A percentile compares a stretch with the other conserved stretches of the same genome.
Evolutionary conservation across 1,140 invertebrate genomes (phyloP).

Genomic region (Brachionus rotundiformis): DNA sequence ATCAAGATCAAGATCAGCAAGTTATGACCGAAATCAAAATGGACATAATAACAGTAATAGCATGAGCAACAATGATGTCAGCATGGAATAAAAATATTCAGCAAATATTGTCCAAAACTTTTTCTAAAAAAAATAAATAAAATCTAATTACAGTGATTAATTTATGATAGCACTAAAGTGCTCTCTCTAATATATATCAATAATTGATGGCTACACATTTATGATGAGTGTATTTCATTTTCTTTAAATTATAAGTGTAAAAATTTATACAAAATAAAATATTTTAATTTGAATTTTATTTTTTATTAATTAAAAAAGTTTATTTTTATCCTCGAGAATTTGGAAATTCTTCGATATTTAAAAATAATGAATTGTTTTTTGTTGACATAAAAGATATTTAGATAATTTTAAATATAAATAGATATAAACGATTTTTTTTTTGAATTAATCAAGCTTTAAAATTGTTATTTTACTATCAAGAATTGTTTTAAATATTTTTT

Average conservation of each 20-base stretch:
- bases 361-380: too few relatives aligned
- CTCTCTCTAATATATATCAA: background rate
- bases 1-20: background rate
- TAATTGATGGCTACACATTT: background rate
- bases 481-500: too few relatives aligned
- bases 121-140: background rate
- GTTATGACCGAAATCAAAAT: background rate
- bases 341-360: too few relatives aligned
- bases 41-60: conserved; percentile 14
- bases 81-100: background rate
- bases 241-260: conserved; percentile 4
- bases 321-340: too few relatives aligned
- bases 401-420: too few relatives aligned
- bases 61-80: conserved; percentile 6
- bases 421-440: too few relatives aligned
- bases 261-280: conserved; percentile 12
- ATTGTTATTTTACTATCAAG: too few relatives aligned
- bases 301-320: too few relatives aligned
- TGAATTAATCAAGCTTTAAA: too few relatives aligned
- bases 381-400: too few relatives aligned
- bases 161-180: background rate
- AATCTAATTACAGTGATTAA: background rate
- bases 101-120: background rate
- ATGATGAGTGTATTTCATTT: background rate
- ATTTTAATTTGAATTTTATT: background rate